Percentiles rank a stretch among this genome's conserved stretches.
These are phyloP conservation scores for Umimayanthus kanabou DNA, from an alignment of 92 coral and sea anemone species.

Conservation along the genomic window DNA sequence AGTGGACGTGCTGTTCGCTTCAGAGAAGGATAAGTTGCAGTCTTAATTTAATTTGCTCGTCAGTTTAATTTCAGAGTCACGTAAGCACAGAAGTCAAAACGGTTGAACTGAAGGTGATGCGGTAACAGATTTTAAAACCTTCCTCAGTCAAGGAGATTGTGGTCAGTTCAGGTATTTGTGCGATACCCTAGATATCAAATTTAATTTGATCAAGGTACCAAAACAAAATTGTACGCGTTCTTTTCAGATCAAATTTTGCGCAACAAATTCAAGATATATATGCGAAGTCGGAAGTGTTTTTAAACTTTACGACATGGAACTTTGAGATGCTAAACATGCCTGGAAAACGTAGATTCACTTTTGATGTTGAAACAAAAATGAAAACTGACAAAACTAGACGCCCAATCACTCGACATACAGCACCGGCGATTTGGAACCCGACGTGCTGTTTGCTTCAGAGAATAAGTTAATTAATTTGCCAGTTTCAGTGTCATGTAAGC, in stretches of 20 bases:
- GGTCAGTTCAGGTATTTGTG: background rate
- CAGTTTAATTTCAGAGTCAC: background rate
- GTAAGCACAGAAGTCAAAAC: background rate
- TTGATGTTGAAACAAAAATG: too few species aligned
- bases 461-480: too few species aligned
- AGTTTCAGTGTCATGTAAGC: too few species aligned
- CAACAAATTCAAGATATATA: background rate
- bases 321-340: background rate
- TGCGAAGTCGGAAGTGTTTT: too few species aligned
- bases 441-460: too few species aligned
- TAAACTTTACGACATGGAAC: background rate
- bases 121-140: background rate
- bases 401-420: too few species aligned
- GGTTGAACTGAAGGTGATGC: background rate
- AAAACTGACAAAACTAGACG: too few species aligned
- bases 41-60: background rate
- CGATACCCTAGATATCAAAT: background rate
- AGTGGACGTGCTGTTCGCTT: background rate
- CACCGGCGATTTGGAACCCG: too few species aligned
- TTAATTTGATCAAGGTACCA: background rate
- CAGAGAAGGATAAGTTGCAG: slow-evolving; percentile 1
- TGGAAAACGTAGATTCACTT: background rate
- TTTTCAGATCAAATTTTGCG: background rate
- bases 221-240: background rate
- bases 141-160: slow-evolving; percentile 2